Base-by-base conservation (phyloP, 1,140 invertebrate genomes). In the Drosophila kurseongensis region DNA sequence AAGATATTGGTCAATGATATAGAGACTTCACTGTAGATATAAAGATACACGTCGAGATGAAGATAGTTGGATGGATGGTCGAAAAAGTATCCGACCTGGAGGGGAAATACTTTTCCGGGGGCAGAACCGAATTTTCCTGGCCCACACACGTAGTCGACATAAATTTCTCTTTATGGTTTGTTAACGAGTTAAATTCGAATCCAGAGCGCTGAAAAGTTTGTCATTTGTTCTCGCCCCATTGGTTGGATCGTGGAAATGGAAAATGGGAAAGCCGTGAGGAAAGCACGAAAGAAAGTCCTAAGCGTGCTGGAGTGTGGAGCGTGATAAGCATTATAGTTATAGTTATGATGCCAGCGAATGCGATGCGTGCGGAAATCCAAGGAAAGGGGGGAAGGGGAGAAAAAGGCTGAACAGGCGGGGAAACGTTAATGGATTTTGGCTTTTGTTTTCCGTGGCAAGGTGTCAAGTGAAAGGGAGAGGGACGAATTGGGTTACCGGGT, bases 131-230 rank as follows among this genome's bases (percentile, higher is more conserved):
- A 41, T 42, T 48, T 52, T 41, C 81, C 59, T 65, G 75, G 77
- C 82, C 77, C 62, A 83, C 63, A 88, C 83, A 88, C 83, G 83
- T 88, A 89, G 75, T 44, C 54, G 51, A 88, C 83, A 88, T 88
- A 89, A 88, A 88, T 88, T 88, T 88, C 76, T 83, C 84, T 88
- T 89, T 88, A 88, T 89, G 83, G 83, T 88, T 88, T 88, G 83
- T 88, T 89, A 88, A 88, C 83, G 83, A 88, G 83, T 88, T 88
- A 88, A 88, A 88, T 89, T 88, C 83, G 84, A 83, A 88, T 88
- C 86, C 83, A 77, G 67, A 79, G 71, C 63, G 79, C 79, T 67
- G 71, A 86, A 78, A 88, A 88, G 75, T 88, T 88, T 88, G 72
- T 88, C 83, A 88, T 73, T 88, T 77, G 75, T 74, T 78, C 44